These are phyloP conservation scores for Cryptoblepharus egeriae DNA, from an alignment of 2,797 vertebrate genomes.

Conservation along the genomic window DNA sequence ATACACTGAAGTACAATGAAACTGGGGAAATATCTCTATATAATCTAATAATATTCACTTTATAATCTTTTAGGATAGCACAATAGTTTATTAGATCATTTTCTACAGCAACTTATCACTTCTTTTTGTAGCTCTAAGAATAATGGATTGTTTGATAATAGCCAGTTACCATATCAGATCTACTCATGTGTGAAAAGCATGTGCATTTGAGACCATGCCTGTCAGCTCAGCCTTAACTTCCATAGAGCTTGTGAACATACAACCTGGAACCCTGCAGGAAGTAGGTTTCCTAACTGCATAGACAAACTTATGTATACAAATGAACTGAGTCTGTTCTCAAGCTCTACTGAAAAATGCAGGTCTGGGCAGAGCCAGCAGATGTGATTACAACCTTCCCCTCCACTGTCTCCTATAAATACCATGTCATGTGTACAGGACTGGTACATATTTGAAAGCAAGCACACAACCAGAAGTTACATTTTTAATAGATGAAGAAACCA, in stretches of 20 bases:
- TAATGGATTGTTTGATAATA: slow-evolving; percentile 33
- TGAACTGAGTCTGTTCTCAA: neutral
- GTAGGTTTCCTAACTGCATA: neutral
- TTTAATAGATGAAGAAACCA: slow-evolving; percentile 60
- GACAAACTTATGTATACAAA: too few species aligned
- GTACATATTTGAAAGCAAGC: slow-evolving; percentile 40
- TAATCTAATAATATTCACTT: too few species aligned
- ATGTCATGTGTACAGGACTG: neutral
- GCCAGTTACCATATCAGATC: slow-evolving; percentile 30
- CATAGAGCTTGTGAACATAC: neutral
- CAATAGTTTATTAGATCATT: neutral
- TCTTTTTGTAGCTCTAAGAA: slow-evolving; percentile 44
- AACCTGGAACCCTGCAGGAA: neutral
- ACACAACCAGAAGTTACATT: slow-evolving; percentile 52
- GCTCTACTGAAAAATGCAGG: neutral
- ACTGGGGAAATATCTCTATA: slow-evolving; percentile 8
- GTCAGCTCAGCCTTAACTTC: too few species aligned
- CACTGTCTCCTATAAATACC: neutral
- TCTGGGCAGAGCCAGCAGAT: neutral
- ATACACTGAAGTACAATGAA: slow-evolving; percentile 17
- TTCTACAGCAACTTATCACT: slow-evolving; percentile 11
- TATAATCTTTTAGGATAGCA: neutral
- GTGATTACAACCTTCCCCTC: neutral
- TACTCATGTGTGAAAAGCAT: neutral
- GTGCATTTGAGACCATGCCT: neutral